Evolutionary conservation across 1,140 invertebrate genomes (phyloP), one percentile per base, ranked within the genome.

Genomic region (Cydia pomonella): DNA sequence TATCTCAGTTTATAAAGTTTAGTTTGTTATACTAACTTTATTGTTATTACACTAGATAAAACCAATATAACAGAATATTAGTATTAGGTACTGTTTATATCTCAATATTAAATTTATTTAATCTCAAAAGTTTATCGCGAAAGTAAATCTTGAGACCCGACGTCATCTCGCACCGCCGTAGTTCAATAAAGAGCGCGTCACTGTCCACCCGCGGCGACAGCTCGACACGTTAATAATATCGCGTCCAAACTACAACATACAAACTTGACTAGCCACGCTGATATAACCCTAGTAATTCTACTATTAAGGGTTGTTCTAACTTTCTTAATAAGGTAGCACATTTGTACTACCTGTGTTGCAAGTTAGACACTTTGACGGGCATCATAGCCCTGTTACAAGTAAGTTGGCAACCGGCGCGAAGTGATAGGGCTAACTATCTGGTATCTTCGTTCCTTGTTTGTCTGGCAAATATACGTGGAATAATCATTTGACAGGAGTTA

Each of bases 341-440:
- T 75, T 13, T 25, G 64, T 74, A 74, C 73, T 86, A 86, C 83
- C 84, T 87, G 83, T 78, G 82, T 86, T 80, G 82, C 82, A 73
- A 89, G 87, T 91, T 88, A 80, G 89, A 91, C 89, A 91, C 81
- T 89, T 91, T 89, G 87, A 91, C 89, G 75, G 81, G 77, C 47
- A 69, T 69, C 38, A 71, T 72, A 77, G 77, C 79, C 75, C 78
- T 76, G 79, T 12, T 38, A 38, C 33, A 38, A 38, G 77, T 79
- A 82, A 80, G 78, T 86, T 74, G 79, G 80, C 25, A 82, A 83
- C 75, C 80, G 66, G 80, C 73, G 73, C 79, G 73, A 76, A 73
- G 73, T 82, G 81, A 84, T 79, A 80, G 75, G 77, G 76, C 78
- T 81, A 79, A 69, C 64, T 69, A 33, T 77, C 75, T 41, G 75